phyloP scores from a whole-genome alignment of 2,888 invertebrate species.

The Tetropium fuscum region DNA sequence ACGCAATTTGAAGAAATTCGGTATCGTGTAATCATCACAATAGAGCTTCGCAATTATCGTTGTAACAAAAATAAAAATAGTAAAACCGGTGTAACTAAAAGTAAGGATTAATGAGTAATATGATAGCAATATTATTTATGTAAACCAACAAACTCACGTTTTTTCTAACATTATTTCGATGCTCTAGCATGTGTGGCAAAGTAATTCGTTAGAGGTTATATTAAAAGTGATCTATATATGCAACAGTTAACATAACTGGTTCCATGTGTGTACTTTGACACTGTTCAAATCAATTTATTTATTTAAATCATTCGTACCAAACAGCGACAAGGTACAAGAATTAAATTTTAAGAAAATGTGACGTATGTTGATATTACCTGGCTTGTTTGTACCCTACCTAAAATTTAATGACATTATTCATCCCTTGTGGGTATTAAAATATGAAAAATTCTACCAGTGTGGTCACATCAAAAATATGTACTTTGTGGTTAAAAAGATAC shows the following conservation, averaged over 20 bases:
- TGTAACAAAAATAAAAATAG: neutral
- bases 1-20: constrained; percentile 25
- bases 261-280: neutral
- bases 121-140: neutral
- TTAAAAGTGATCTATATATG: too few species aligned
- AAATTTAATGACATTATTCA: too few species aligned
- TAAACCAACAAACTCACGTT: constrained; percentile 6
- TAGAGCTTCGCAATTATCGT: neutral
- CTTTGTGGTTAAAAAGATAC: too few species aligned
- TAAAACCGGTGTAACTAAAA: neutral
- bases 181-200: neutral
- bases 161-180: constrained; percentile 1
- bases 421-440: too few species aligned
- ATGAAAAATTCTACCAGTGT: too few species aligned
- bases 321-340: too few species aligned
- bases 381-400: too few species aligned
- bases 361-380: too few species aligned
- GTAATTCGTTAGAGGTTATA: too few species aligned
- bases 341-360: too few species aligned
- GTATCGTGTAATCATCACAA: constrained; percentile 3
- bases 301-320: too few species aligned
- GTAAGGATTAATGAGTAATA: neutral
- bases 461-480: too few species aligned
- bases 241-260: constrained; percentile 20
- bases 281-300: neutral